phyloP scores from a whole-genome alignment of 2,888 invertebrate species.

The Epistrophella euchroma region DNA sequence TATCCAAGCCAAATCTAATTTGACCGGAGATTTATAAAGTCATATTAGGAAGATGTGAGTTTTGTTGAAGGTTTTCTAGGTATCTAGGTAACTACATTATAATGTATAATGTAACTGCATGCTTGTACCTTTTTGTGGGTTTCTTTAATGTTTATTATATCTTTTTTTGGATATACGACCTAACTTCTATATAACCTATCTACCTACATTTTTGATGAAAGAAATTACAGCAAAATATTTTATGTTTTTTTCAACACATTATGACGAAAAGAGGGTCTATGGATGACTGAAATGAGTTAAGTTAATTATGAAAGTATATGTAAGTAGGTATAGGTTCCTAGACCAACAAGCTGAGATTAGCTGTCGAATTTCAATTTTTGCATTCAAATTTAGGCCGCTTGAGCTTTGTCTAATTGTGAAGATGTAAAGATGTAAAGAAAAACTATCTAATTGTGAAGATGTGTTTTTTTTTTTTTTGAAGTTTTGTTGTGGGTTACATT shows the following conservation, averaged over 20 bases:
- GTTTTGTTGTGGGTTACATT: too few relatives aligned
- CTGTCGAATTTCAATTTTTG: neutral
- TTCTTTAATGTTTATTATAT: neutral
- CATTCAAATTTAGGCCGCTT: too few relatives aligned
- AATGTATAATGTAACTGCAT: neutral
- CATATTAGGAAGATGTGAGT: conserved; percentile 27
- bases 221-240: conserved; percentile 15
- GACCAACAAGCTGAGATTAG: neutral
- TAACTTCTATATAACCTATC: conserved; percentile 17
- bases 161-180: neutral
- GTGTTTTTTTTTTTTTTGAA: neutral
- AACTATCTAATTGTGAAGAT: too few relatives aligned
- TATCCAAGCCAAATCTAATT: conserved; percentile 45
- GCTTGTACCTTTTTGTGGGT: conserved; percentile 4
- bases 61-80: conserved; percentile 19
- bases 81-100: too few relatives aligned
- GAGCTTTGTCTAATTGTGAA: too few relatives aligned
- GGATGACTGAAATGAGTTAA: neutral
- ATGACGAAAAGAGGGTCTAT: neutral
- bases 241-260: conserved; percentile 11
- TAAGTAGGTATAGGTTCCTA: too few relatives aligned
- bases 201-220: conserved; percentile 11
- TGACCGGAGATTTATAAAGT: conserved; percentile 56
- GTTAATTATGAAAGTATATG: neutral
- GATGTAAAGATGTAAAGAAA: too few relatives aligned